These are phyloP conservation scores for Luperina testacea DNA, from an alignment of 2,888 invertebrate genomes.

Conservation along the genomic window DNA sequence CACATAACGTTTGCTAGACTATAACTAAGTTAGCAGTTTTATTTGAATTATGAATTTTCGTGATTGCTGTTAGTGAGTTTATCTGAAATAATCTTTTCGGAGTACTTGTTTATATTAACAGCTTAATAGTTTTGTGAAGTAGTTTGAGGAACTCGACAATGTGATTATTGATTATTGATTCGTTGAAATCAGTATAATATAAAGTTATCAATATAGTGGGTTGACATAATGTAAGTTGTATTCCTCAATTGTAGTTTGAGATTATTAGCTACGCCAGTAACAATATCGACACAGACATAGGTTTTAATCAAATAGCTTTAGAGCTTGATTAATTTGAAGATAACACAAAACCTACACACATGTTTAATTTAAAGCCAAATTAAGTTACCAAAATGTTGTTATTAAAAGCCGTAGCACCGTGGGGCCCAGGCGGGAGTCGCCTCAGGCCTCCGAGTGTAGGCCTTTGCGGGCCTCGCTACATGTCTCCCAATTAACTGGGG, in stretches of 20 bases:
- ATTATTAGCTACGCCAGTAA: slow-evolving; percentile 14
- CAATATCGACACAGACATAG: slow-evolving; percentile 17
- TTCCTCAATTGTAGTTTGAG: slow-evolving; percentile 8
- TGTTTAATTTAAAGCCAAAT: slow-evolving; percentile 58
- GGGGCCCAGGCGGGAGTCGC: slow-evolving; percentile 29
- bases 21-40: slow-evolving; percentile 59
- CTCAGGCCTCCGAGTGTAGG: slow-evolving; percentile 29
- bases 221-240: not conserved
- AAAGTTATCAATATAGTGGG: not conserved
- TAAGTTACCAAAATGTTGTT: slow-evolving; percentile 63
- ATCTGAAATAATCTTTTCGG: slow-evolving; percentile 25
- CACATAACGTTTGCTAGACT: slow-evolving; percentile 64
- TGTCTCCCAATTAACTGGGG: slow-evolving; percentile 61
- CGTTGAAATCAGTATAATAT: not conserved
- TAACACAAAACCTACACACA: slow-evolving; percentile 43
- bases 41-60: slow-evolving; percentile 56
- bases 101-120: slow-evolving; percentile 29
- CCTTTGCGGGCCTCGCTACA: slow-evolving; percentile 55
- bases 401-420: slow-evolving; percentile 53
- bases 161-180: slow-evolving; percentile 10
- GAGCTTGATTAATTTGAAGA: slow-evolving; percentile 51
- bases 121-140: slow-evolving; percentile 25
- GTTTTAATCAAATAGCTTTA: slow-evolving; percentile 29
- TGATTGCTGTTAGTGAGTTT: slow-evolving; percentile 38
- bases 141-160: slow-evolving; percentile 15